phyloP scores from a whole-genome alignment of 1,140 invertebrate genomes.

The Ceratina japonica region DNA sequence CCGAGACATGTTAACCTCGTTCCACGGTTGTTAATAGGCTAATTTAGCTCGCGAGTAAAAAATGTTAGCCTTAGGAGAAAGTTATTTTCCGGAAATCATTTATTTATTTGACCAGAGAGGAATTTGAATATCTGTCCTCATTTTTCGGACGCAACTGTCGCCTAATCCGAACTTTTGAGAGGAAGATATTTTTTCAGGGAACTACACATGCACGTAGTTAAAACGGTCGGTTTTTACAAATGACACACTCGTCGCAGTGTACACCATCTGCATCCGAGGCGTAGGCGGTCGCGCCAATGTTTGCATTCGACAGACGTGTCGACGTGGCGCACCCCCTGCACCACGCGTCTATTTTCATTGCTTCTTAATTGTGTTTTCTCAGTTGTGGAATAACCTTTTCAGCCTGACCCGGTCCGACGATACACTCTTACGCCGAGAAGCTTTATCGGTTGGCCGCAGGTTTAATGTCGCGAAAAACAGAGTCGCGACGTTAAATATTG shows the following conservation, averaged over 20 bases:
- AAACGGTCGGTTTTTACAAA: conserved; percentile 14
- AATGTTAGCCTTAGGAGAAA: too few species aligned
- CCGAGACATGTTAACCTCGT: not conserved
- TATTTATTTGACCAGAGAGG: too few species aligned
- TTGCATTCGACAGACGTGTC: conserved; percentile 38
- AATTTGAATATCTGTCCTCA: too few species aligned
- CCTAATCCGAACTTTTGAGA: too few species aligned
- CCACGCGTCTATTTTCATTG: conserved; percentile 56
- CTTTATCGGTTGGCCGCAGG: not conserved
- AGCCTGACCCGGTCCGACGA: not conserved
- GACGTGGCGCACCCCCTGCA: conserved; percentile 33
- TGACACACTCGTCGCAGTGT: not conserved
- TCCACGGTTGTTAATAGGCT: not conserved
- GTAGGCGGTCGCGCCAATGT: conserved; percentile 49
- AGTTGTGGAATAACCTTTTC: conserved; percentile 53
- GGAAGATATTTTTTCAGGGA: too few species aligned
- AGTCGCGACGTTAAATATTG: too few species aligned
- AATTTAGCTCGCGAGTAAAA: too few species aligned
- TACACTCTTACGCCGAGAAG: conserved; percentile 12
- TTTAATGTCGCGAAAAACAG: too few species aligned
- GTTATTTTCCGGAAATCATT: too few species aligned
- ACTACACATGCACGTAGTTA: not conserved
- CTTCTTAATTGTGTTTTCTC: conserved; percentile 55
- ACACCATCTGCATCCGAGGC: conserved; percentile 25
- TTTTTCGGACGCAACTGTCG: too few species aligned